Conservation (phyloP, 2,797 vertebrate genomes). For the Sardinella longiceps region DNA sequence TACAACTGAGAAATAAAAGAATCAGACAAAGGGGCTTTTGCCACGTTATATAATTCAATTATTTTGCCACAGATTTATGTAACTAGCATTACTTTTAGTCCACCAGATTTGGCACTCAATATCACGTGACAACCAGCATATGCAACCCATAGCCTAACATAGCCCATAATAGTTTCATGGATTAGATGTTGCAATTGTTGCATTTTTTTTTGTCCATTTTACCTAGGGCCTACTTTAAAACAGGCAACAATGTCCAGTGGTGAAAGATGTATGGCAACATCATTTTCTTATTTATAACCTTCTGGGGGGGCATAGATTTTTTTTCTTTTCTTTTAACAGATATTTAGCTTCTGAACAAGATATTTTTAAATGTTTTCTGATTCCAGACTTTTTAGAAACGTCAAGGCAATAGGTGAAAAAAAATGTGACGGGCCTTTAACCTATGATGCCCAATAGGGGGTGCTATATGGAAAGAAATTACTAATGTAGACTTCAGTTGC, state of each 20-base stretch:
- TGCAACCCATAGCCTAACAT: not conserved
- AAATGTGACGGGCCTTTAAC: not conserved
- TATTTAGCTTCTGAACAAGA: not conserved
- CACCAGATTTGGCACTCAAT: slow-evolving; percentile 10
- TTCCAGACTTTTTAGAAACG: no score
- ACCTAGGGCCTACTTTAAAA: not conserved
- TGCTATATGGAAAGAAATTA: not conserved
- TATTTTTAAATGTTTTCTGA: not conserved
- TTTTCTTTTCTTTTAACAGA: no score
- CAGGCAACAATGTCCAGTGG: no score
- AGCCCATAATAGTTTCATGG: slow-evolving; percentile 41
- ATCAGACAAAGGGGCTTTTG: slow-evolving; percentile 74
- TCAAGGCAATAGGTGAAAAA: no score
- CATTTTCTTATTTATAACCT: not conserved
- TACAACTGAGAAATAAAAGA: slow-evolving; percentile 63
- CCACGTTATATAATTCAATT: slow-evolving; percentile 64
- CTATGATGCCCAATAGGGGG: slow-evolving; percentile 1
- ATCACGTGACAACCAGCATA: not conserved
- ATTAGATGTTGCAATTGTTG: slow-evolving; percentile 39
- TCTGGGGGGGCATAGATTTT: no score
- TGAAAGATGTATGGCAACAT: no score
- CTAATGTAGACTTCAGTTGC: not conserved
- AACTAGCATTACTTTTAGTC: slow-evolving; percentile 69
- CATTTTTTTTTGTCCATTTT: slow-evolving; percentile 21
- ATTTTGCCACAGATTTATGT: slow-evolving; percentile 74